Base-by-base conservation (phyloP, 2,888 invertebrate genomes). In the Zhuqinia jingwanae region DNA sequence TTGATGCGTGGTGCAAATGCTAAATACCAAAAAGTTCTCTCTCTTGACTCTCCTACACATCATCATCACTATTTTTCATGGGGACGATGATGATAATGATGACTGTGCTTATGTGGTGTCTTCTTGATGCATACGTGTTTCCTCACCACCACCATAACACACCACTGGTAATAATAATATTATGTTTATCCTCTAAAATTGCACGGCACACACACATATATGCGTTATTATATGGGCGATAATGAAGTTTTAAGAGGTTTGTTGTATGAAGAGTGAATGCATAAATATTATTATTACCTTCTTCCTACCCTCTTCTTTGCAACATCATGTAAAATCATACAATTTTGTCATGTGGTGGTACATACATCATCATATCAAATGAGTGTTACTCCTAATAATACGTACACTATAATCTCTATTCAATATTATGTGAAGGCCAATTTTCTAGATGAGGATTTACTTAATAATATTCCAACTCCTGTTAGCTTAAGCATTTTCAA, bases 221-320 rank as follows among this genome's bases (percentile, higher is more conserved):
- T 77, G 20, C 53, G 60, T 47, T 63, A 58, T 27, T 58, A 45
- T 42, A 81, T 45, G 70, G 22, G 70, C 27, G 81, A 81, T 81
- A 81, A 81, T 81, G 81, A 81, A 73, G 81, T 58, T 81, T 79
- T 42, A 42, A 80, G 68, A 68, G 56, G 22, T 58, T 79, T 15
- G 60, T 47, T 56, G 68, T 27, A 79, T 53, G 68, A 79, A 36
- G 47, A 77, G 42, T 79, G 53, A 79, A 53, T 78, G 42, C 45
- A 60, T 60, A 45, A 60, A 53, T 60, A 60, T 77, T 65, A 65
- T 78, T 78, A 58, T 56, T 53, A 53, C 75, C 53, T 53, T 36
- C 25, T 22, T 50, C 10, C 30, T 76, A 76, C 70, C 70, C 70
- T 70, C 50, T 70, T 50, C 70, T 47, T 47, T 36, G 47, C 45